Base-by-base conservation (phyloP, 2,888 invertebrate genomes). In the Spilosoma lubricipeda region DNA sequence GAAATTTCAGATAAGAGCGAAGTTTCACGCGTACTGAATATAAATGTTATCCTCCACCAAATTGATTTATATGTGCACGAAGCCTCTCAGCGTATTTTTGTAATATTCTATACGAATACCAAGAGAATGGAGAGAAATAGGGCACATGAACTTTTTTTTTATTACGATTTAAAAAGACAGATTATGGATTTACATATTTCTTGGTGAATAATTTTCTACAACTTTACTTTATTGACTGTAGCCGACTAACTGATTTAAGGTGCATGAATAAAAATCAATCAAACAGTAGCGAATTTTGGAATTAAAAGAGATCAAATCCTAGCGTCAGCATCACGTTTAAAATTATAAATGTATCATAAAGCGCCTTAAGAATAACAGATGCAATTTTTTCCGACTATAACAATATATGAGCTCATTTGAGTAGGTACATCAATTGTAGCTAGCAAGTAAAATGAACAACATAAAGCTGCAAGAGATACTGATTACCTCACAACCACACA, bases 41-140 rank as follows among this genome's bases (percentile, higher is more conserved):
- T 83, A 85, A 88, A 89, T 88, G 83, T 81, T 84, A 79, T 76
- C 74, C 80, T 79, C 77, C 73, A 79, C 79, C 80, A 85, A 88
- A 88, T 89, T 87, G 88, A 89, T 89, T 89, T 89, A 88, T 87
- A 85, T 85, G 81, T 82, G 83, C 80, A 77, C 79, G 80, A 80
- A 78, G 71, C 77, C 78, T 48, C 80, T 67, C 48, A 71, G 74
- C 79, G 77, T 84, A 81, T 84, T 84, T 84, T 77, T 80, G 82
- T 80, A 83, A 83, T 83, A 83, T 81, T 81, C 73, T 73, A 65
- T 76, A 36, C 77, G 82, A 68, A 73, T 82, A 74, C 72, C 63
- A 52, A 67, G 59, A 74, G 75, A 68, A 33, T 67, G 77, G 36
- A 67, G 77, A 71, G 82, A 75, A 80, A 74, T 74, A 52, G 73